Conservation (phyloP, 2,797 vertebrate genomes). For the Ara ararauna region DNA sequence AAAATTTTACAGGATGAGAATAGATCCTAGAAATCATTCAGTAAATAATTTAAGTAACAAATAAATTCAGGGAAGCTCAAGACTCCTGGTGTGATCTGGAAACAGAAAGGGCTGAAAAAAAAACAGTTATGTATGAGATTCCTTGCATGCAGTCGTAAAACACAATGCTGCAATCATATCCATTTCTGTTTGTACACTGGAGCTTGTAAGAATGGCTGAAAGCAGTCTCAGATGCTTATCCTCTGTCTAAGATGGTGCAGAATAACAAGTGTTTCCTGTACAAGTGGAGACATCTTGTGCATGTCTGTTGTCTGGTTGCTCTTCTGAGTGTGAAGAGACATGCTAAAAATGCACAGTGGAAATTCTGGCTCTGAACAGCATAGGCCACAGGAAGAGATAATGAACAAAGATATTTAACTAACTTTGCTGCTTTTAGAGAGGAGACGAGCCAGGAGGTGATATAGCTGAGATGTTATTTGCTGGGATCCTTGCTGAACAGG, state of each 20-base stretch:
- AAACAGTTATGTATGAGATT: not conserved
- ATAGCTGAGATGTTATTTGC: not conserved
- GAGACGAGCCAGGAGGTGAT: not conserved
- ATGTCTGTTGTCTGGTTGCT: not conserved
- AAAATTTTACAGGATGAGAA: not conserved
- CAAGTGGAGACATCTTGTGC: not conserved
- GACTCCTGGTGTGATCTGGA: not conserved
- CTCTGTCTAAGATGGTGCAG: not conserved
- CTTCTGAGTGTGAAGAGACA: not conserved
- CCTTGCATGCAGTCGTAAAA: not conserved
- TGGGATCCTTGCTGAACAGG: not conserved
- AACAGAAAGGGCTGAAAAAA: not conserved
- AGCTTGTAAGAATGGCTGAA: not conserved
- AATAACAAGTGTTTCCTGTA: not conserved
- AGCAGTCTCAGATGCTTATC: not conserved
- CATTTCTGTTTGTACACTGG: slow-evolving; percentile 10
- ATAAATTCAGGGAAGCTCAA: slow-evolving; percentile 8
- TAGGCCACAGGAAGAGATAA: not conserved
- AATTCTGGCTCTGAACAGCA: not conserved
- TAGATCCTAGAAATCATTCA: not conserved
- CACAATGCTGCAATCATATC: not conserved
- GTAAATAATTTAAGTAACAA: not conserved
- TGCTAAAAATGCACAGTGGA: not conserved
- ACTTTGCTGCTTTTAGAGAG: not conserved
- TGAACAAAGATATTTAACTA: slow-evolving; percentile 26